Percentiles rank a stretch among this genome's conserved stretches.
These are phyloP conservation scores for Aromia moschata DNA, from an alignment of 2,888 invertebrate species.

Conservation along the genomic window DNA sequence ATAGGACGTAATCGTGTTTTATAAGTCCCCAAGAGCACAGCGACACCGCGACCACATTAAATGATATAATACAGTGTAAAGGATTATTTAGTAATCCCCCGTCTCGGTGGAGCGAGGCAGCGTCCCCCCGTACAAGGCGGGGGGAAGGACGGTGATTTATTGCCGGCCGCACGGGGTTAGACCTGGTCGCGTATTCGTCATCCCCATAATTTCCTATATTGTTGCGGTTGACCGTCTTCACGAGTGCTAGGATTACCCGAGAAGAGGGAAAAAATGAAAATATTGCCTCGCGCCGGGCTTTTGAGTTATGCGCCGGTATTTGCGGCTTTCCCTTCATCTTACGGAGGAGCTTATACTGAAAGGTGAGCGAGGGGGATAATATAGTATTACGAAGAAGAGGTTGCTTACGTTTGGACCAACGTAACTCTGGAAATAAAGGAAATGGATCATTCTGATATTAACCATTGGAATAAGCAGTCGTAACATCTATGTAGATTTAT, in stretches of 20 bases:
- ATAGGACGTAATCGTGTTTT: slow-evolving; percentile 34
- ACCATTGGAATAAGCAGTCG: no score
- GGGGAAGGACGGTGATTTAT: slow-evolving; percentile 37
- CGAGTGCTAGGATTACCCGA: slow-evolving; percentile 9
- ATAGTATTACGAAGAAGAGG: no score
- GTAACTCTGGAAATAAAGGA: no score
- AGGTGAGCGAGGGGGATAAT: no score
- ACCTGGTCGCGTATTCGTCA: slow-evolving; percentile 43
- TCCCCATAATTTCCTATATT: slow-evolving; percentile 45
- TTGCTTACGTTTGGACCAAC: no score
- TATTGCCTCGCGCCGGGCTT: slow-evolving; percentile 3
- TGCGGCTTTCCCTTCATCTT: not conserved
- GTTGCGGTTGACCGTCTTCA: slow-evolving; percentile 31
- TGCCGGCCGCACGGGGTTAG: slow-evolving; percentile 36
- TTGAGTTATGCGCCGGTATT: slow-evolving; percentile 7
- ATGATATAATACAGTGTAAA: slow-evolving; percentile 42
- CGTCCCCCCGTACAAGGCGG: no score
- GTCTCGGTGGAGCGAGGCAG: slow-evolving; percentile 30
- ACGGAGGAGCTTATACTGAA: no score
- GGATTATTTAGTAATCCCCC: slow-evolving; percentile 38
- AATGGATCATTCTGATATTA: no score
- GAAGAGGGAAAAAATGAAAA: slow-evolving; percentile 7
- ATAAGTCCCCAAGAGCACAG: slow-evolving; percentile 35
- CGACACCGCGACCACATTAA: slow-evolving; percentile 24
- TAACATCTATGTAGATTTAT: no score